Evolutionary conservation across 2,888 invertebrate genomes (phyloP).

Genomic region (Phortica okadai): DNA sequence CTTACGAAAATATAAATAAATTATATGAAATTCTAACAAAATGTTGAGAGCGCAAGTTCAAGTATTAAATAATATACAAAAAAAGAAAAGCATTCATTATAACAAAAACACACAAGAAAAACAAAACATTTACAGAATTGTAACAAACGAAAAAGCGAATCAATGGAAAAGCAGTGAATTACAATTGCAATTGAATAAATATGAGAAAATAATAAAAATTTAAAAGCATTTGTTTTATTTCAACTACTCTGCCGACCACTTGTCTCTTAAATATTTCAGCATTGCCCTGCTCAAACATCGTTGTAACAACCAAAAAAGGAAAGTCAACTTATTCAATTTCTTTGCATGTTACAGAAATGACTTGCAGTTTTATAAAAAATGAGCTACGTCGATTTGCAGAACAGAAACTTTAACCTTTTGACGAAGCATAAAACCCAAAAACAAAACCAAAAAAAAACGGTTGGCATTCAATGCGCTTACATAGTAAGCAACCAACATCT

Average conservation of each 20-base stretch:
- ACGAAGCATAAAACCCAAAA: too few species aligned
- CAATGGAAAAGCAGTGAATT: slow-evolving; percentile 4
- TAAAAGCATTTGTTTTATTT: not conserved
- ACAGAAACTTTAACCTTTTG: too few species aligned
- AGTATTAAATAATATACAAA: slow-evolving; percentile 15
- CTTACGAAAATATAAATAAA: not conserved
- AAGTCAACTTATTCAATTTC: too few species aligned
- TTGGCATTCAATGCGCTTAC: too few species aligned
- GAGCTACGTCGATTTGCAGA: too few species aligned
- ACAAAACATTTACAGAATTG: not conserved
- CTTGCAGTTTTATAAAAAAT: too few species aligned
- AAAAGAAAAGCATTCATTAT: slow-evolving; percentile 1
- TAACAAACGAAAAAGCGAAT: not conserved
- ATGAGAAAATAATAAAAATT: slow-evolving; percentile 20
- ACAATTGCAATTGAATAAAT: slow-evolving; percentile 20
- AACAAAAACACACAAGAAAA: not conserved
- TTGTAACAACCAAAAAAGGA: too few species aligned
- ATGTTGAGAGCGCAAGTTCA: slow-evolving; percentile 20
- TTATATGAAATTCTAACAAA: slow-evolving; percentile 5
- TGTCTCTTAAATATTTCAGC: too few species aligned
- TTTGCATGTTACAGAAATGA: too few species aligned
- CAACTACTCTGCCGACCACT: not conserved
- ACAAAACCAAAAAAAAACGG: too few species aligned
- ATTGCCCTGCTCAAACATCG: too few species aligned
- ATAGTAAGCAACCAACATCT: too few species aligned